Percentiles rank a stretch among this genome's conserved stretches.
Conservation (phyloP, 1,140 invertebrate genomes). For the Drosophila insularis region DNA sequence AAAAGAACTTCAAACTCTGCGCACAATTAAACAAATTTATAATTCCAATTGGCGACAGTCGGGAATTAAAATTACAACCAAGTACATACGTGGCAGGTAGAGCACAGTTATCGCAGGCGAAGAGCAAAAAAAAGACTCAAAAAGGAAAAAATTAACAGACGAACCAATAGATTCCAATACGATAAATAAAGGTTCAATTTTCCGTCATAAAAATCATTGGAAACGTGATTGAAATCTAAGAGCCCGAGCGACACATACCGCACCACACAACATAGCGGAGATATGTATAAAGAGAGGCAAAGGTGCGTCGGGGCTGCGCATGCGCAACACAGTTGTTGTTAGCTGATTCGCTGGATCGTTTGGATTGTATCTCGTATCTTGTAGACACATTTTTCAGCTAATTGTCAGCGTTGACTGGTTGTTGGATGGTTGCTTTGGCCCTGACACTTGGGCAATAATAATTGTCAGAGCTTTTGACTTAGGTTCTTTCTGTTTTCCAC, state of each 20-base stretch:
- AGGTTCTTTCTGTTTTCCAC: slow-evolving; percentile 36
- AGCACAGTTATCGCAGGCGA: background rate
- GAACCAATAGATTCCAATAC: slow-evolving; percentile 20
- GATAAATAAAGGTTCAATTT: slow-evolving; percentile 61
- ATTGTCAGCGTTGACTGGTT: slow-evolving; percentile 14
- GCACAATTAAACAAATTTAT: slow-evolving; percentile 57
- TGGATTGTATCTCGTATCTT: background rate
- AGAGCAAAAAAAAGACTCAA: background rate
- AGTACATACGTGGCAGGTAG: slow-evolving; percentile 28
- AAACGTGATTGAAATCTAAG: slow-evolving; percentile 60
- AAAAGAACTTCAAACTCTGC: background rate
- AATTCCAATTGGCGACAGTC: slow-evolving; percentile 52
- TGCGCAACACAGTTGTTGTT: slow-evolving; percentile 26
- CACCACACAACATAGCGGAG: slow-evolving; percentile 42
- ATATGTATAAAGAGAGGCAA: background rate
- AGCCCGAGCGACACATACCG: slow-evolving; percentile 45
- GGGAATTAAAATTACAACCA: slow-evolving; percentile 59
- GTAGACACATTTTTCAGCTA: slow-evolving; percentile 10
- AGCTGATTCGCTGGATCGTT: background rate
- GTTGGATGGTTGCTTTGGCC: slow-evolving; percentile 3
- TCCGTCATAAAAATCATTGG: slow-evolving; percentile 63
- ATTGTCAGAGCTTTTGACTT: slow-evolving; percentile 61
- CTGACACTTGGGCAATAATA: slow-evolving; percentile 61
- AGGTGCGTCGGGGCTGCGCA: slow-evolving; percentile 25
- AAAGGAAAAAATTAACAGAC: slow-evolving; percentile 15